Conservation (phyloP, 1,140 invertebrate genomes). For the Trachymyrmex cornetzi region DNA sequence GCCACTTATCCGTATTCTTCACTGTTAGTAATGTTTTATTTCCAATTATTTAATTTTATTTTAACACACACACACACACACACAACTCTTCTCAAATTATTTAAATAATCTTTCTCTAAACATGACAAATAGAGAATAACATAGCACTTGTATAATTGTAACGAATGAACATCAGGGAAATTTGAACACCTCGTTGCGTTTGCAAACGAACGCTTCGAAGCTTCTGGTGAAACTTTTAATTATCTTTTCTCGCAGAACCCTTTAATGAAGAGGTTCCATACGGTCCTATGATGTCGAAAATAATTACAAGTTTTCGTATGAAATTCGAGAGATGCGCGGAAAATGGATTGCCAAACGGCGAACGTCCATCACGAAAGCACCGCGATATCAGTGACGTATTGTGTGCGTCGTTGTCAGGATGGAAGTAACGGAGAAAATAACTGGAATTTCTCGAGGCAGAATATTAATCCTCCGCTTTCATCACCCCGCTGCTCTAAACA, state of each 20-base stretch:
- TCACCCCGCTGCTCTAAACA: conserved; percentile 8
- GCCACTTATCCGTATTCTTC: background rate
- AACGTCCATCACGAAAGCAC: conserved; percentile 17
- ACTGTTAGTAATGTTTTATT: background rate
- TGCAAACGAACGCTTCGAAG: conserved; percentile 25
- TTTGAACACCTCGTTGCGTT: conserved; percentile 35
- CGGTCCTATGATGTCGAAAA: conserved; percentile 71
- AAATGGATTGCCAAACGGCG: conserved; percentile 30
- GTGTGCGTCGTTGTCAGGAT: background rate
- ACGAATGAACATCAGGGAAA: conserved; percentile 61
- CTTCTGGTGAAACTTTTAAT: conserved; percentile 79
- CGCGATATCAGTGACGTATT: conserved; percentile 43
- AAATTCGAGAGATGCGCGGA: conserved; percentile 33
- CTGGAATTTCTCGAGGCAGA: conserved; percentile 38
- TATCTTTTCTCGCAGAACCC: conserved; percentile 74
- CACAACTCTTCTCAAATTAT: background rate
- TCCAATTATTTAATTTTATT: background rate
- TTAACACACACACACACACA: too few relatives aligned
- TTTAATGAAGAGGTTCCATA: conserved; percentile 76
- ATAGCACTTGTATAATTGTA: conserved; percentile 10
- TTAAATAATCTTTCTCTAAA: background rate
- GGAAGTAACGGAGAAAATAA: conserved; percentile 11
- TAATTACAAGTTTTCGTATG: conserved; percentile 80
- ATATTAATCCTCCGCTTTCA: conserved; percentile 42
- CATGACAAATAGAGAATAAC: background rate